A percentile compares a stretch with the other conserved stretches of the same genome.
Evolutionary conservation across 2,113 vertebrate genomes (phyloP).

Genomic region (Entelurus aequoreus): DNA sequence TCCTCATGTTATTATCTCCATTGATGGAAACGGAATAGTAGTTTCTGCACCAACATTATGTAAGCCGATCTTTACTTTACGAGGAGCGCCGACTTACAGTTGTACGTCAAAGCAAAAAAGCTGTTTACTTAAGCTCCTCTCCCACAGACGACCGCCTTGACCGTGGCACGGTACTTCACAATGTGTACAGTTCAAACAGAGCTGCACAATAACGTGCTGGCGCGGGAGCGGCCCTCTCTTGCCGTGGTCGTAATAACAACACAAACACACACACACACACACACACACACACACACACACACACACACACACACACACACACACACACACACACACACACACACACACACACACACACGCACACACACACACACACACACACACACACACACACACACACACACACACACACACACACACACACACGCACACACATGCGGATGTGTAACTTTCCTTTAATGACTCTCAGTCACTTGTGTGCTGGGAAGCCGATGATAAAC

Average conservation of each 20-base stretch:
- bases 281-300: slow-evolving; percentile 9
- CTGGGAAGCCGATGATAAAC: slow-evolving; percentile 42
- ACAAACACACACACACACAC: no score
- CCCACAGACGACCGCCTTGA: not conserved
- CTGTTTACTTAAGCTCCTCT: slow-evolving; percentile 25
- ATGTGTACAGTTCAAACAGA: slow-evolving; percentile 37
- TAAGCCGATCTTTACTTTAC: not conserved
- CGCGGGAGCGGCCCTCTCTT: not conserved
- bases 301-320: not conserved
- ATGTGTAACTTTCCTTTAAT: slow-evolving; percentile 53
- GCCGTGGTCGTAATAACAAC: slow-evolving; percentile 10
- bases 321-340: no score
- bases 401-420: no score
- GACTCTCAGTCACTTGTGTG: slow-evolving; percentile 20
- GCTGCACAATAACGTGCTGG: slow-evolving; percentile 1
- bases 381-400: slow-evolving; percentile 14
- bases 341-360: slow-evolving; percentile 9
- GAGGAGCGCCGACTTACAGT: slow-evolving; percentile 9
- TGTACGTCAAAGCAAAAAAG: slow-evolving; percentile 22
- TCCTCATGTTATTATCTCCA: no score
- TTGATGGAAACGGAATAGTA: no score
- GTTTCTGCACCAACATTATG: not conserved
- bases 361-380: no score
- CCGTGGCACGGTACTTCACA: slow-evolving; percentile 15
- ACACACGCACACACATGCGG: slow-evolving; percentile 25